phyloP scores from a whole-genome alignment of 2,888 invertebrate species.

The Drosophila fulvimacula region DNA sequence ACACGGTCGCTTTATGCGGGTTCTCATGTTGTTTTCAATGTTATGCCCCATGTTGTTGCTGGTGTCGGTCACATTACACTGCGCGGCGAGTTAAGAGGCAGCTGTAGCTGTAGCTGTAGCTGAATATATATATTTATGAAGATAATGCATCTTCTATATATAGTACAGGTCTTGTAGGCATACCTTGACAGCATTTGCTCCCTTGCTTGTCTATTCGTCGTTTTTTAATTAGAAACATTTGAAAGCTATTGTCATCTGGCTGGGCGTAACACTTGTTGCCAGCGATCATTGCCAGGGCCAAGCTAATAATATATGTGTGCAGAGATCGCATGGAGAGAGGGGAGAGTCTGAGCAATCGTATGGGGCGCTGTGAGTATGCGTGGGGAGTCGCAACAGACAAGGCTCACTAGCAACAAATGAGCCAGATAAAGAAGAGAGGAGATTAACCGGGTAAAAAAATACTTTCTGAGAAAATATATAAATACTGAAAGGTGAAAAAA shows the following conservation, averaged over 20 bases:
- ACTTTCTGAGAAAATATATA: neutral
- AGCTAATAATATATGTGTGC: constrained; percentile 55
- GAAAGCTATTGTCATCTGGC: constrained; percentile 74
- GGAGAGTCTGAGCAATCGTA: constrained; percentile 14
- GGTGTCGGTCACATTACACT: constrained; percentile 68
- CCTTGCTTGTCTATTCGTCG: constrained; percentile 18
- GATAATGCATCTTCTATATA: constrained; percentile 57
- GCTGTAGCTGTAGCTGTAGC: constrained; percentile 43
- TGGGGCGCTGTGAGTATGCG: constrained; percentile 21
- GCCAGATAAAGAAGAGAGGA: constrained; percentile 30
- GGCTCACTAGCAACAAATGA: constrained; percentile 73
- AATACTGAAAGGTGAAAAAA: neutral
- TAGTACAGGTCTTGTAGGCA: constrained; percentile 29
- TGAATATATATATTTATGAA: neutral
- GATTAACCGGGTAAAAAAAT: neutral
- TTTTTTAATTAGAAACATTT: constrained; percentile 79
- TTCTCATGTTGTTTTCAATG: constrained; percentile 25
- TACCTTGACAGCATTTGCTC: constrained; percentile 18
- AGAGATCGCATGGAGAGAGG: neutral
- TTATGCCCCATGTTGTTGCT: constrained; percentile 12
- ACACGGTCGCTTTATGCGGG: constrained; percentile 70
- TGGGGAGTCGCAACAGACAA: constrained; percentile 39
- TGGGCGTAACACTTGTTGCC: constrained; percentile 69
- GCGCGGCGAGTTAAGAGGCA: constrained; percentile 70
- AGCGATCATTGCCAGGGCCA: constrained; percentile 69